Evolutionary conservation across 2,797 vertebrate genomes (phyloP).

Genomic region (Falco biarmicus): DNA sequence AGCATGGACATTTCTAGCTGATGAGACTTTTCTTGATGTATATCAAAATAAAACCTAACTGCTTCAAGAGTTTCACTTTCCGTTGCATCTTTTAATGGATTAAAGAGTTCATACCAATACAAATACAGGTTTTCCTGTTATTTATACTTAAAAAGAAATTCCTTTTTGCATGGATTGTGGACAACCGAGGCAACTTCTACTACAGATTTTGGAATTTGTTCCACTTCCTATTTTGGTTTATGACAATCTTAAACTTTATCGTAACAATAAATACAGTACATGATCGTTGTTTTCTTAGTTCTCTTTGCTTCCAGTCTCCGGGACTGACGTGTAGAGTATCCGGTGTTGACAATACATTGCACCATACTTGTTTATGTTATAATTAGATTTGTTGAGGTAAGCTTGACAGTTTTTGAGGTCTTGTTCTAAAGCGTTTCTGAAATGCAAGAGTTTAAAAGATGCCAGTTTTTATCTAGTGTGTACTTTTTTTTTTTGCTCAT

Average conservation of each 20-base stretch:
- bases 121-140: background rate
- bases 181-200: background rate
- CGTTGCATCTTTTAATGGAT: background rate
- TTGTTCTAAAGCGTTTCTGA: background rate
- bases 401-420: background rate
- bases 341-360: background rate
- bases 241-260: background rate
- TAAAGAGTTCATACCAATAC: background rate
- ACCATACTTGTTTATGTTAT: background rate
- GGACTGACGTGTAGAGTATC: background rate
- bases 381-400: background rate
- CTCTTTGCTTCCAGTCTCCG: background rate
- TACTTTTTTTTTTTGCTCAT: background rate
- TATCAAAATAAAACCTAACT: background rate
- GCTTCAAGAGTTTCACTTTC: background rate
- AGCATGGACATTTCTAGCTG: background rate
- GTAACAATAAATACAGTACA: background rate
- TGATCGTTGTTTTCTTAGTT: background rate
- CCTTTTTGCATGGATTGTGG: background rate
- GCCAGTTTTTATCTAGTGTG: background rate
- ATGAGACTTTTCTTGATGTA: background rate
- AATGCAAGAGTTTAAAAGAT: background rate
- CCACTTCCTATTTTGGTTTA: background rate
- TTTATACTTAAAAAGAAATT: background rate
- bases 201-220: background rate